phyloP scores from a whole-genome alignment of 92 coral and sea anemone genomes.

The Nematostella vectensis region DNA sequence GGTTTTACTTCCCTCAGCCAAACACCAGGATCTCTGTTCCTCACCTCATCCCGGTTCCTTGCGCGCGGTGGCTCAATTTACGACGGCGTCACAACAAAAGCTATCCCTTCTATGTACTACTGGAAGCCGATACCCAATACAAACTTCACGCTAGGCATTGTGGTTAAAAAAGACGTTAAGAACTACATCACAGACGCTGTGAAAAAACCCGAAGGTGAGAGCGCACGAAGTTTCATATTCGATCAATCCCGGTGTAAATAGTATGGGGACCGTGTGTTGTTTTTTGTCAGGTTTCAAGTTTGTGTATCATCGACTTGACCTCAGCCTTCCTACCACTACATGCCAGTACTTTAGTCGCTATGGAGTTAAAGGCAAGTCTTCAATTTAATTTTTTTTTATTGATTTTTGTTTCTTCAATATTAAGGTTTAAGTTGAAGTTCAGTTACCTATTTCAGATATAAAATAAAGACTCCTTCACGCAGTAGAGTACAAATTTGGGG shows the following conservation, averaged over 20 bases:
- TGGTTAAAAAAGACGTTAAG: not conserved
- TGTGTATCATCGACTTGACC: conserved; percentile 48
- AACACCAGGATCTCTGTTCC: not conserved
- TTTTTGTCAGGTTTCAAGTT: conserved; percentile 21
- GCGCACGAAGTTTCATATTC: no score
- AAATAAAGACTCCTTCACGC: no score
- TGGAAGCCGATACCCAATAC: not conserved
- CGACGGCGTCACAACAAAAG: not conserved
- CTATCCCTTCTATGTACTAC: not conserved
- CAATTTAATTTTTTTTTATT: not conserved
- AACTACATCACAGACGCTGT: not conserved
- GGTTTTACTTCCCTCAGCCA: no score
- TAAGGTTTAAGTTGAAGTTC: no score
- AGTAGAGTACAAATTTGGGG: no score
- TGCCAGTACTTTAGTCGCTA: conserved; percentile 42
- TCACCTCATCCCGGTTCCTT: not conserved
- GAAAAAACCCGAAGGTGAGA: no score
- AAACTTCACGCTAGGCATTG: not conserved
- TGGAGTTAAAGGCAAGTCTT: conserved; percentile 34
- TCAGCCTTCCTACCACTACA: conserved; percentile 14
- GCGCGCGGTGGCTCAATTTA: not conserved
- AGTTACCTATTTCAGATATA: no score
- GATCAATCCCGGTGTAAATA: no score
- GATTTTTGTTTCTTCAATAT: no score
- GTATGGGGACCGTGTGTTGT: no score